Conservation (phyloP, 2,888 invertebrate species). For the Agonopterix subpropinquella region DNA sequence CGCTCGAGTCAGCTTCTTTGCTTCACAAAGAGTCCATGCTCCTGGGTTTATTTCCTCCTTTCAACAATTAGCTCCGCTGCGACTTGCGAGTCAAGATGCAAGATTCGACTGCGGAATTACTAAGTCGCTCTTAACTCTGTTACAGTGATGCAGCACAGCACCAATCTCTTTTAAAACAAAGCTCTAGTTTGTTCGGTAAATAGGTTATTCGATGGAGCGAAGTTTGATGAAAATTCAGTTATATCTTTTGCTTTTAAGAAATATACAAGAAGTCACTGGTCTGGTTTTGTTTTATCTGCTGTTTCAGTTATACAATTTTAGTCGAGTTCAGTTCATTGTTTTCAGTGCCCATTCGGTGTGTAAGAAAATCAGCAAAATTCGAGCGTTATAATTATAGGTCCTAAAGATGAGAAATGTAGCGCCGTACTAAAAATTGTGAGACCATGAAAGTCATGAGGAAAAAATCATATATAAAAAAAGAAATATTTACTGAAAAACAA, state of each 20-base stretch:
- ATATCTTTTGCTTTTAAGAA: conserved; percentile 4
- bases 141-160: conserved; percentile 36
- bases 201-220: conserved; percentile 39
- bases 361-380: too few species aligned
- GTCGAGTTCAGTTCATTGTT: too few species aligned
- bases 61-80: conserved; percentile 56
- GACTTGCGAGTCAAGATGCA: conserved; percentile 32
- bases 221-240: conserved; percentile 50
- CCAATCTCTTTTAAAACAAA: conserved; percentile 49
- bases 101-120: conserved; percentile 34
- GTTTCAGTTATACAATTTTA: too few species aligned
- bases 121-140: conserved; percentile 25
- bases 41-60: conserved; percentile 44
- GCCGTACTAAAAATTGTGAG: too few species aligned
- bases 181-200: conserved; percentile 52
- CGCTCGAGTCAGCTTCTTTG: conserved; percentile 55
- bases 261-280: too few species aligned
- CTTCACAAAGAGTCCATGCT: conserved; percentile 56
- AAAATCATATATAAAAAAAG: too few species aligned
- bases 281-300: too few species aligned
- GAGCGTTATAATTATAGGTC: too few species aligned
- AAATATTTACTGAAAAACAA: too few species aligned
- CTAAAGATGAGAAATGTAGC: too few species aligned
- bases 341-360: too few species aligned
- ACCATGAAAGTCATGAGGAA: too few species aligned